phyloP scores from a whole-genome alignment of 2,888 invertebrate species.

The Saturnia japonica region DNA sequence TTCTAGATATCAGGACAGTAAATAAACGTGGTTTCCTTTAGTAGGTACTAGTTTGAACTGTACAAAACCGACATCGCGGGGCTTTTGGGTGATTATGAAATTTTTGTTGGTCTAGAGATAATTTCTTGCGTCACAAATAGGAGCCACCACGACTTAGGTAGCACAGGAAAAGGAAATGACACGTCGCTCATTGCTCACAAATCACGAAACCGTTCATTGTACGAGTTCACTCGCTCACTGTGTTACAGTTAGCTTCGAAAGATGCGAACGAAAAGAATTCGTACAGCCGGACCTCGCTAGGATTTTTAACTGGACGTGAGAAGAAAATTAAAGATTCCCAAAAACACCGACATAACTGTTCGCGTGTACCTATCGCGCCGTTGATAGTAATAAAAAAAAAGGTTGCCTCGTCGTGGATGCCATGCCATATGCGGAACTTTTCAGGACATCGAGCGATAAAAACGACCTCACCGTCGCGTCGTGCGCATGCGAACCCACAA shows the following conservation, averaged over 20 bases:
- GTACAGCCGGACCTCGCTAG: slow-evolving; percentile 34
- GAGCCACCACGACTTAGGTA: not conserved
- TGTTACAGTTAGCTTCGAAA: slow-evolving; percentile 9
- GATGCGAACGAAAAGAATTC: slow-evolving; percentile 22
- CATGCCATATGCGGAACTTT: slow-evolving; percentile 60
- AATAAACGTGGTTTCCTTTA: not conserved
- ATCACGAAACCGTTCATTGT: not conserved
- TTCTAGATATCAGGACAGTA: not conserved
- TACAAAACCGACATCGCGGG: not conserved
- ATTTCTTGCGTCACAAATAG: not conserved
- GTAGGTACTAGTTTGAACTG: not conserved
- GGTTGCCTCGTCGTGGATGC: slow-evolving; percentile 51
- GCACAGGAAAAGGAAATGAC: not conserved
- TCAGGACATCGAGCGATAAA: slow-evolving; percentile 12
- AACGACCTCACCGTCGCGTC: not conserved
- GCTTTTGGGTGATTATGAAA: not conserved
- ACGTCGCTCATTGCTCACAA: slow-evolving; percentile 1
- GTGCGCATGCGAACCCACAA: slow-evolving; percentile 7
- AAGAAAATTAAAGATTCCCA: slow-evolving; percentile 52
- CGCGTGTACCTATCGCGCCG: slow-evolving; percentile 46
- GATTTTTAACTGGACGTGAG: slow-evolving; percentile 43
- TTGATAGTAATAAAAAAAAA: slow-evolving; percentile 39
- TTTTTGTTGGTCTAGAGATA: not conserved
- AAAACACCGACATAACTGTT: slow-evolving; percentile 60
- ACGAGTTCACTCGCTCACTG: not conserved